Base-by-base conservation (phyloP, 2,797 vertebrate species). In the Pipistrellus nathusii region DNA sequence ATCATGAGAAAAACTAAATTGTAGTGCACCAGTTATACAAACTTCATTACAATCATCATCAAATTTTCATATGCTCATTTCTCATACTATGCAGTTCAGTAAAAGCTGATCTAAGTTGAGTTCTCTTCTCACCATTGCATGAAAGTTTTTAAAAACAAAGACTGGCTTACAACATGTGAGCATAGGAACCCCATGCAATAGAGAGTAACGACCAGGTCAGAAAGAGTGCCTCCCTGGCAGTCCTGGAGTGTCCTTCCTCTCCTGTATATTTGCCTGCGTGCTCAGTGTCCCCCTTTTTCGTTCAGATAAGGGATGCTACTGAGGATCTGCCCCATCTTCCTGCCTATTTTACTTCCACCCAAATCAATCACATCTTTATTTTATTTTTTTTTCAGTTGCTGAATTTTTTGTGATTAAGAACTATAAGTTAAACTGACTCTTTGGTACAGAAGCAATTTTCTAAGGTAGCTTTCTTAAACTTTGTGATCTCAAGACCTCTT, bases 341-440 rank as follows among this genome's bases (percentile, higher is more conserved):
- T 68, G 32, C 3, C 55, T 68, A 59, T 84, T 72, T 94, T 66
- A 92, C 48, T 83, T 87, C 30, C 12, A 90, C 11, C 32, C 55
- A 48, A 90, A 72, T 66, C 85, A 95, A 93, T 94, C 13, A 51
- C 6, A 72, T n/a, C 35, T 20, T 48, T 10, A n/a, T 78, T 81
- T 91, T 72, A 12, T 48, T 10, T 32, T 83, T 81, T 91, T 72
- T 80, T 55, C 41, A 90, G 83, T 15, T 87, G n/a, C 55, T 64
- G 44, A 84, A 12, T 12, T 7, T 95, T 83, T 83, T 71, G 25
- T 32, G 30, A 90, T 81, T 71, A 81, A 92, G 75, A 92, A 59
- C 66, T 80, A 0, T 69, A 87, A 71, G 6, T 59, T 72, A 88
- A 89, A 87, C 35, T 90, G 59, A 30, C 8, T 75, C 83, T 87